These are phyloP conservation scores for Drosophila sordidula DNA, from an alignment of 2,888 invertebrate genomes.

Conservation along the genomic window DNA sequence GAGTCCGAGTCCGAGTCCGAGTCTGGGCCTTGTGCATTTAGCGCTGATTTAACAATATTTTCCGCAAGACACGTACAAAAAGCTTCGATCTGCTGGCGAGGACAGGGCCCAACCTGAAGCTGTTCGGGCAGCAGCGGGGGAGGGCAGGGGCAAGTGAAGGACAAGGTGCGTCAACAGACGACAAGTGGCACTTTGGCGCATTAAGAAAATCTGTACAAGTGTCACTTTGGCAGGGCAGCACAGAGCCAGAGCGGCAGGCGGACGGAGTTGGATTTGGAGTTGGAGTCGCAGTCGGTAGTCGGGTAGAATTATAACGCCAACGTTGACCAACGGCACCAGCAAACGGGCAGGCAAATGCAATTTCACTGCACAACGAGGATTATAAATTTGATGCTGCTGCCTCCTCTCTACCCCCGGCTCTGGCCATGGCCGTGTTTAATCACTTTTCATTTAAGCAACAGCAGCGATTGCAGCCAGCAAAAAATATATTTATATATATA, in stretches of 20 bases:
- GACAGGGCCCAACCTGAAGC: slow-evolving; percentile 6
- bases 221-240: slow-evolving; percentile 72
- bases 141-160: slow-evolving; percentile 18
- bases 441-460: slow-evolving; percentile 70
- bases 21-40: slow-evolving; percentile 39
- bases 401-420: background rate
- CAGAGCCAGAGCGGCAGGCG: slow-evolving; percentile 15
- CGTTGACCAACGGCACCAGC: slow-evolving; percentile 48
- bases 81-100: slow-evolving; percentile 64
- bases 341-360: slow-evolving; percentile 52
- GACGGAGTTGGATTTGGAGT: slow-evolving; percentile 12
- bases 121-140: background rate
- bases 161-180: slow-evolving; percentile 74
- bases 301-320: slow-evolving; percentile 74
- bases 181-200: slow-evolving; percentile 81
- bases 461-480: slow-evolving; percentile 15
- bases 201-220: slow-evolving; percentile 81
- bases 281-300: slow-evolving; percentile 24
- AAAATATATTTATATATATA: slow-evolving; percentile 10
- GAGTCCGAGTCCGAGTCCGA: background rate
- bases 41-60: slow-evolving; percentile 75
- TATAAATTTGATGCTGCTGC: slow-evolving; percentile 57
- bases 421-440: slow-evolving; percentile 62
- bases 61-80: slow-evolving; percentile 66
- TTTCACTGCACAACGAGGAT: slow-evolving; percentile 72